These are phyloP conservation scores for Drosophila bocqueti DNA, from an alignment of 1,140 invertebrate species.

Conservation along the genomic window DNA sequence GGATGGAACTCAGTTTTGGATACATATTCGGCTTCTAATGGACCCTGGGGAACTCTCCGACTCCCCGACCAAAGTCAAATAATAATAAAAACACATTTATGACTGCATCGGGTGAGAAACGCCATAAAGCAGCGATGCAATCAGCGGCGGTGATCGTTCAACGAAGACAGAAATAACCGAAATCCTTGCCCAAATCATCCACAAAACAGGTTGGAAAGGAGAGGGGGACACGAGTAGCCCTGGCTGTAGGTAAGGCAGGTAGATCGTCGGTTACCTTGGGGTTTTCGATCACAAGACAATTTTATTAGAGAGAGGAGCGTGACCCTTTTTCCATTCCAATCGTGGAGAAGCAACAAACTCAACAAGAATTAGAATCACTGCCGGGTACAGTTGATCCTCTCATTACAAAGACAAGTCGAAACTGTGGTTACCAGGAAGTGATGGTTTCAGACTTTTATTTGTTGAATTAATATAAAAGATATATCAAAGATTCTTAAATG, in stretches of 20 bases:
- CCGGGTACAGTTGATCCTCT: conserved; percentile 22
- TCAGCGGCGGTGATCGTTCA: conserved; percentile 58
- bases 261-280: conserved; percentile 55
- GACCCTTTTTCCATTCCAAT: conserved; percentile 52
- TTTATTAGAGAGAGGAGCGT: conserved; percentile 67
- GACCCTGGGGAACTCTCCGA: conserved; percentile 15
- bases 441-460: neutral
- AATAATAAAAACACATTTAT: conserved; percentile 80
- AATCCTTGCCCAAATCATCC: conserved; percentile 60
- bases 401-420: neutral
- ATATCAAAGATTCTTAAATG: neutral
- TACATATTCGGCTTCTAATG: conserved; percentile 43
- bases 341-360: neutral
- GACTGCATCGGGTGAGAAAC: conserved; percentile 72
- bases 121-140: conserved; percentile 51
- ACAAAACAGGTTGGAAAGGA: conserved; percentile 67
- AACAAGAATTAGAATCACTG: conserved; percentile 14
- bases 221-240: neutral
- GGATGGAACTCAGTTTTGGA: conserved; percentile 51
- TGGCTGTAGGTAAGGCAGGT: conserved; percentile 50
- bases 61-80: conserved; percentile 37
- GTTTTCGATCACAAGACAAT: conserved; percentile 78
- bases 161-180: conserved; percentile 37
- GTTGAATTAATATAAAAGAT: neutral
- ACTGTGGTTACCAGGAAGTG: neutral